Conservation (phyloP, 2,888 invertebrate species). For the Caenorhabditis sulstoni region DNA sequence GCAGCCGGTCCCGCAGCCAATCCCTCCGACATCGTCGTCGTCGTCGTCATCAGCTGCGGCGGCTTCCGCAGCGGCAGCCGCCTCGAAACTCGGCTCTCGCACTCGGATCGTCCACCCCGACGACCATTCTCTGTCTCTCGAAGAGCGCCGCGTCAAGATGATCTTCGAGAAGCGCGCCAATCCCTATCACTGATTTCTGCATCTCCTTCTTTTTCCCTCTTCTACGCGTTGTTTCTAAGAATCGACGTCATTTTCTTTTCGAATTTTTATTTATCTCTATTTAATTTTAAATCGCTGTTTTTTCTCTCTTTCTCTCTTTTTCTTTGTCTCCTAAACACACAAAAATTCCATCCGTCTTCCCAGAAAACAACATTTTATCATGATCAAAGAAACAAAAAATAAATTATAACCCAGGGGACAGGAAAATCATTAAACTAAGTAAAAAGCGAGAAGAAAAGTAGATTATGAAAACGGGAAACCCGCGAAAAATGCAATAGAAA, state of each 20-base stretch:
- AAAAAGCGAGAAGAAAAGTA: neutral
- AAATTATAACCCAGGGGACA: constrained; percentile 33
- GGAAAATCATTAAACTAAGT: neutral
- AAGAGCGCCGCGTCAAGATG: constrained; percentile 67
- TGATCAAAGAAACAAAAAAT: constrained; percentile 9
- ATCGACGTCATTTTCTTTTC: too few relatives aligned
- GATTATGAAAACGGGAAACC: constrained; percentile 38
- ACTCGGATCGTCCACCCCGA: constrained; percentile 92
- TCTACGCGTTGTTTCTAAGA: neutral
- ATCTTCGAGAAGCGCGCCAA: constrained; percentile 44
- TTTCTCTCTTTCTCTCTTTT: neutral
- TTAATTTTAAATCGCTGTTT: neutral
- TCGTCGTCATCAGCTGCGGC: constrained; percentile 30
- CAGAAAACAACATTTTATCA: constrained; percentile 8
- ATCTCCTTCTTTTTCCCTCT: constrained; percentile 15
- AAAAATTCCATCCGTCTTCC: neutral
- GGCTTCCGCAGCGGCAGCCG: constrained; percentile 27
- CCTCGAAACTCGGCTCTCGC: constrained; percentile 70
- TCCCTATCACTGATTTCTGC: constrained; percentile 33
- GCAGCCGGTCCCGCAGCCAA: neutral
- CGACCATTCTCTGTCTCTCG: constrained; percentile 88
- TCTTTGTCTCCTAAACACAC: neutral
- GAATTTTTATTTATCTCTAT: neutral
- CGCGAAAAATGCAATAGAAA: constrained; percentile 20
- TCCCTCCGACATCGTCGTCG: neutral